These are phyloP conservation scores for Podarcis raffonei DNA, from an alignment of 2,113 vertebrate genomes.

Conservation along the genomic window DNA sequence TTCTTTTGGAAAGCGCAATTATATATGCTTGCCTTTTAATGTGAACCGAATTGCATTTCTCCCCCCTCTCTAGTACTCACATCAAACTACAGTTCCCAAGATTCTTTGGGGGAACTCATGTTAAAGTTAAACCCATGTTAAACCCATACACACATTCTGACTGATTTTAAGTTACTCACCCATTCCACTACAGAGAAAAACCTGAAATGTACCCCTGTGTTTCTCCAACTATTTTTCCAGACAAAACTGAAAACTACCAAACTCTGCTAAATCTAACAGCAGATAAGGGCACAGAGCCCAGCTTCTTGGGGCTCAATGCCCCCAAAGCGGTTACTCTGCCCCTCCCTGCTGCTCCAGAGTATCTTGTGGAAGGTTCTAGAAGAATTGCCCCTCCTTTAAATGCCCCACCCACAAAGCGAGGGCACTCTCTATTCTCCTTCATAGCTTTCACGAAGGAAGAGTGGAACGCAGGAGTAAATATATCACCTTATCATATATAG, in stretches of 20 bases:
- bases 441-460: background rate
- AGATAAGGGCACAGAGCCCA: no score
- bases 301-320: background rate
- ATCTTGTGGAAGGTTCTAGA: background rate
- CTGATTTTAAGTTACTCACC: background rate
- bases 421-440: background rate
- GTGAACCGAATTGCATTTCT: no score
- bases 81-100: background rate
- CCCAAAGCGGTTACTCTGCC: background rate
- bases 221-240: background rate
- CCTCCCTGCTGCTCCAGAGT: background rate
- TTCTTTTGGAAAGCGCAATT: no score
- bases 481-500: conserved; percentile 91
- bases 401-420: background rate
- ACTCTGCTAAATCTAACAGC: background rate
- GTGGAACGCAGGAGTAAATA: accelerated
- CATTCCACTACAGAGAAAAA: background rate
- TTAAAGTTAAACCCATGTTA: no score
- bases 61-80: no score
- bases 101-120: background rate
- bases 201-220: background rate
- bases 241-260: background rate
- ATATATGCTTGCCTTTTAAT: no score
- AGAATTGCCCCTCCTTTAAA: background rate
- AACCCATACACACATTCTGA: background rate